Conservation (phyloP, 2,888 invertebrate species). For the Aphelenchoides bicaudatus region DNA sequence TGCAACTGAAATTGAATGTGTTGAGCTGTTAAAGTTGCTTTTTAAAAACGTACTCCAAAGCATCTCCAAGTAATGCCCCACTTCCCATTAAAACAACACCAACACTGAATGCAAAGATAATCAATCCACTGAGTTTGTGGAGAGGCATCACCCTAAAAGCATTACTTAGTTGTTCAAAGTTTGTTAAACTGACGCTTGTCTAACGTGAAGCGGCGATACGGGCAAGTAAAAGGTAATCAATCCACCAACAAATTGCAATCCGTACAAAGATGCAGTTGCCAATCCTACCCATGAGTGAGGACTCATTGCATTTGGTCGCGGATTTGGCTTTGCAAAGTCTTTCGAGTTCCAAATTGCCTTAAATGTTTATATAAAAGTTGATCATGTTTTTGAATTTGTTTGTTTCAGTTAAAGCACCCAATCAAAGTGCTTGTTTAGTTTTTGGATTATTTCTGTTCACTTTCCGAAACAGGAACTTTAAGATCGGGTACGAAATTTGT, state of each 20-base stretch:
- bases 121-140: slow-evolving; percentile 26
- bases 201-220: slow-evolving; percentile 18
- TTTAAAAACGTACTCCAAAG: slow-evolving; percentile 15
- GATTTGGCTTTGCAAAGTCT: slow-evolving; percentile 21
- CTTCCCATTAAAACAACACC: slow-evolving; percentile 31
- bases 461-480: too few species aligned
- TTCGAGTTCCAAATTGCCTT: slow-evolving; percentile 32
- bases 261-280: slow-evolving; percentile 24
- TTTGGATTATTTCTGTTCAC: too few species aligned
- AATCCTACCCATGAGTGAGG: slow-evolving; percentile 36
- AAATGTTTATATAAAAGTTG: too few species aligned
- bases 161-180: background rate
- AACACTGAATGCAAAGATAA: slow-evolving; percentile 25
- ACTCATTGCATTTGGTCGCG: slow-evolving; percentile 24
- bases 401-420: too few species aligned
- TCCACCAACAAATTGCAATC: slow-evolving; percentile 27
- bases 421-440: too few species aligned
- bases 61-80: slow-evolving; percentile 25
- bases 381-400: too few species aligned
- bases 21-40: background rate
- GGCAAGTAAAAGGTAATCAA: slow-evolving; percentile 26
- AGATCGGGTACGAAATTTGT: too few species aligned
- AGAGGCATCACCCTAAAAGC: slow-evolving; percentile 28
- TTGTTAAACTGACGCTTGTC: slow-evolving; percentile 24
- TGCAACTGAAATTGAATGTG: slow-evolving; percentile 27